Base-by-base conservation (phyloP, 23 tunicate genomes). In the Clavelina lepadiformis region DNA sequence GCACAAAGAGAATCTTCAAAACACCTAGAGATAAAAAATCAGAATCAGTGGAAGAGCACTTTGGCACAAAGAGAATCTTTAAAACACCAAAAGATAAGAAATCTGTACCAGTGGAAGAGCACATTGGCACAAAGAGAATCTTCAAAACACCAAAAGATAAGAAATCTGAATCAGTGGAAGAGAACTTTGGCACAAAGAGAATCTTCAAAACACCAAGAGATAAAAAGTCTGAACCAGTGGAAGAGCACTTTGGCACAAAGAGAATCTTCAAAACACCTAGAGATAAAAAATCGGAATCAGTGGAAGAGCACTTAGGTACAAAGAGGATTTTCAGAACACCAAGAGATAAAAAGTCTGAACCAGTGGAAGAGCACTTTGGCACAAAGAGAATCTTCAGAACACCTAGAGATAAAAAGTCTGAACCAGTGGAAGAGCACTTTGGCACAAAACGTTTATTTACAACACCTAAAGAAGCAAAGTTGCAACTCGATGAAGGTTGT, bases 191-290 rank as follows among this genome's bases (percentile, higher is more conserved):
- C 54, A 66, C 70, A 15, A 72, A 65, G 58, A 61, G 85, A 5
- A 30, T 78, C 2, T 38, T 72, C 11, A 65, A 86, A 58, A 78
- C 76, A 15, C 96, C 96, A 8, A 73, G 35, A 51, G 75, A 65
- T 34, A 30, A 22, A 2, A 58, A 62, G 34, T 6, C 35, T 27
- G 30, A 63, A n/a, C 56, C 66, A 20, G 73, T 80, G 6, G 35
- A 51, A 30, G 78, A 72, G 26, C 47, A 80, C 21, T 80, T 71
- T 71, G 87, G 87, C 27, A 79, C 75, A 11, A 72, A 65, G 58
- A 54, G 85, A 11, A 23, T 78, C 2, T 38, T 72, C 13, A 72
- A 86, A 60, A 78, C 81, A 26, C 96, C 96, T 8, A 73, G 56
- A 38, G 75, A 61, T 58, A 28, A 31, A 24, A 72, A 88, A 56